Evolutionary conservation across 2,113 vertebrate genomes (phyloP).

Genomic region (Paraplagusia blochii): DNA sequence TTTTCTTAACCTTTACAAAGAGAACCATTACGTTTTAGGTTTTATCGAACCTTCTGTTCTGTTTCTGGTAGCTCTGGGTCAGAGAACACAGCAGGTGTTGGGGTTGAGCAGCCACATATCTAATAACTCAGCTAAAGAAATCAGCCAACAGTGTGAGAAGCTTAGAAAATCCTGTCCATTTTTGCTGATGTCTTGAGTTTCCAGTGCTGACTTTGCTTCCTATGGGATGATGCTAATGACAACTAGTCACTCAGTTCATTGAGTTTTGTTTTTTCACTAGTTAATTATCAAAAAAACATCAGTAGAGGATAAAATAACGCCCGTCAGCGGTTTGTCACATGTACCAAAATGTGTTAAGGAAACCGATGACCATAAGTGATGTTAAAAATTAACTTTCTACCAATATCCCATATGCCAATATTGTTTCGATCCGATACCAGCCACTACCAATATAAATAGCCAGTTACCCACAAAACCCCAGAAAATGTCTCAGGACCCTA

Average conservation of each 20-base stretch:
- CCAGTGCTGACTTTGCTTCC: slow-evolving; percentile 33
- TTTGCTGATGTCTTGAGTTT: slow-evolving; percentile 17
- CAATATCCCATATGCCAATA: too few species aligned
- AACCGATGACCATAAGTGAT: too few species aligned
- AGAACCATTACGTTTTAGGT: too few species aligned
- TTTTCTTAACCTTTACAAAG: too few species aligned
- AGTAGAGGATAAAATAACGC: slow-evolving; percentile 25
- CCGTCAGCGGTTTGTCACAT: background rate
- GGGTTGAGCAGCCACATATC: background rate
- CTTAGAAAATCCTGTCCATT: background rate
- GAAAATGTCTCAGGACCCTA: too few species aligned
- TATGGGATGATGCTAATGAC: slow-evolving; percentile 8
- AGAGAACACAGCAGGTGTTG: background rate
- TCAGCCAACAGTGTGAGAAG: background rate
- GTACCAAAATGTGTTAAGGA: background rate
- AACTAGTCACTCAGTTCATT: slow-evolving; percentile 13
- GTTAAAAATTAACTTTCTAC: too few species aligned
- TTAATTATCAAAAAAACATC: slow-evolving; percentile 18
- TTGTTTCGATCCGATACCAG: too few species aligned
- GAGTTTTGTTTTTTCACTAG: slow-evolving; percentile 26
- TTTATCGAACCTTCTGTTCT: too few species aligned
- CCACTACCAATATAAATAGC: too few species aligned
- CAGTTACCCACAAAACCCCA: too few species aligned
- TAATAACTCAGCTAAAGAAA: slow-evolving; percentile 18
- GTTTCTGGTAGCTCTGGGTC: slow-evolving; percentile 7